Evolutionary conservation across 2,113 vertebrate species (phyloP).

Genomic region (Promerops cafer): DNA sequence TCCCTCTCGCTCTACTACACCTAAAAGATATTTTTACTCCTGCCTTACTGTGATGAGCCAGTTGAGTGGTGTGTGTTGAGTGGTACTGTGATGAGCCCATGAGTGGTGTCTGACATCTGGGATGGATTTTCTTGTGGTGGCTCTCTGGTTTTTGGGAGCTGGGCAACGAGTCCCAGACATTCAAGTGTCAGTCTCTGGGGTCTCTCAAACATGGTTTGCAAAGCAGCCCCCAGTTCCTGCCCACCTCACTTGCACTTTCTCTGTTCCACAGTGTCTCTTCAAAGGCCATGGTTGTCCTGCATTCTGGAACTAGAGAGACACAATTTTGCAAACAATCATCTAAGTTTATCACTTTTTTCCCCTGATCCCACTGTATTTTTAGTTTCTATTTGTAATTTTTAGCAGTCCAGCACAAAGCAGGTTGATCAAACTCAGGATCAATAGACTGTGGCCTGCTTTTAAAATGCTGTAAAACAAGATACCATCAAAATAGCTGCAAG

Average conservation of each 20-base stretch:
- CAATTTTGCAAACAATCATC: neutral
- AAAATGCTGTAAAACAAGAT: neutral
- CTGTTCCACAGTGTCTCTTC: neutral
- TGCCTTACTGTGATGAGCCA: neutral
- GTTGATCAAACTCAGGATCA: neutral
- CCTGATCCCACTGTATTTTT: neutral
- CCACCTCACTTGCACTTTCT: neutral
- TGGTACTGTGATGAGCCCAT: no score
- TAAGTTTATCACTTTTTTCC: neutral
- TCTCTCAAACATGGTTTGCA: neutral
- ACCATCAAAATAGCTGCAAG: neutral
- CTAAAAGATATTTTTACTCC: neutral
- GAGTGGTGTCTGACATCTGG: neutral
- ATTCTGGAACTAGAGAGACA: neutral
- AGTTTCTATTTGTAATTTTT: neutral
- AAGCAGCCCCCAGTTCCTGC: neutral
- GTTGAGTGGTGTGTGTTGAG: no score
- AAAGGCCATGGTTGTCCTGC: neutral
- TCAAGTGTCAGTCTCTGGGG: neutral
- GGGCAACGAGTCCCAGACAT: neutral
- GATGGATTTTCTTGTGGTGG: neutral
- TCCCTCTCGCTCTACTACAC: neutral
- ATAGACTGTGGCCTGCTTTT: neutral
- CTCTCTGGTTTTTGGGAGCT: slow-evolving; percentile 7
- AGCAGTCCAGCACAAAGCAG: neutral